Evolutionary conservation across 2,888 invertebrate genomes (phyloP).

Genomic region (Pandemis cinnamomeana): DNA sequence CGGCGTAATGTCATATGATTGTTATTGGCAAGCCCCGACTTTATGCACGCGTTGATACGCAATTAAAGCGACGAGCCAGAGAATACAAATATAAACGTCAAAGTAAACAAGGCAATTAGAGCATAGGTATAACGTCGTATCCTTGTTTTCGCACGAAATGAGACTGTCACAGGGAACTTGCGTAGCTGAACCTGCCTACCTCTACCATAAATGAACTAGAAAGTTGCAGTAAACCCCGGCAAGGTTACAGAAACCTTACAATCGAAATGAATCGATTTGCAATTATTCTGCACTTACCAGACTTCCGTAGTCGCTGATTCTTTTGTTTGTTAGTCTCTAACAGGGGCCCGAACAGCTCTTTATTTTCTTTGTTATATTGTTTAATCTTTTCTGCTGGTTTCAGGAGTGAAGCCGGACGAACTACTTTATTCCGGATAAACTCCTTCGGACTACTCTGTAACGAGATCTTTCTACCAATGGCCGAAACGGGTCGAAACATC

Average conservation of each 20-base stretch:
- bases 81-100: constrained; percentile 54
- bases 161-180: not conserved
- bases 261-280: constrained; percentile 42
- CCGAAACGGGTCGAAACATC: constrained; percentile 71
- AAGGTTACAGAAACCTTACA: constrained; percentile 64
- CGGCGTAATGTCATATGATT: constrained; percentile 76
- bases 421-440: constrained; percentile 73
- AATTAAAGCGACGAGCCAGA: constrained; percentile 41
- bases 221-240: constrained; percentile 44
- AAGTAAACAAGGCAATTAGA: constrained; percentile 53
- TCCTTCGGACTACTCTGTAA: constrained; percentile 62
- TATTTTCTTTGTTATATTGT: constrained; percentile 79
- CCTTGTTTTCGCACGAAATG: constrained; percentile 15
- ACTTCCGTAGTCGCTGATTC: constrained; percentile 67
- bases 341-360: constrained; percentile 78
- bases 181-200: constrained; percentile 7
- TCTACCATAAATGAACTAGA: constrained; percentile 40
- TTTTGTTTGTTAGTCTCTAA: constrained; percentile 78
- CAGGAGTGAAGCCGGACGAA: constrained; percentile 71
- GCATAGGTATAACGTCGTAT: constrained; percentile 8
- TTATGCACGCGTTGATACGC: constrained; percentile 47
- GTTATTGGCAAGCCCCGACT: constrained; percentile 61
- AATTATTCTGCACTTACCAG: constrained; percentile 60
- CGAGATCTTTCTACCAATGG: constrained; percentile 62
- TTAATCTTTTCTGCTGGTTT: constrained; percentile 77